Conservation (phyloP, 2,113 vertebrate genomes). For the Hiodon alosoides region DNA sequence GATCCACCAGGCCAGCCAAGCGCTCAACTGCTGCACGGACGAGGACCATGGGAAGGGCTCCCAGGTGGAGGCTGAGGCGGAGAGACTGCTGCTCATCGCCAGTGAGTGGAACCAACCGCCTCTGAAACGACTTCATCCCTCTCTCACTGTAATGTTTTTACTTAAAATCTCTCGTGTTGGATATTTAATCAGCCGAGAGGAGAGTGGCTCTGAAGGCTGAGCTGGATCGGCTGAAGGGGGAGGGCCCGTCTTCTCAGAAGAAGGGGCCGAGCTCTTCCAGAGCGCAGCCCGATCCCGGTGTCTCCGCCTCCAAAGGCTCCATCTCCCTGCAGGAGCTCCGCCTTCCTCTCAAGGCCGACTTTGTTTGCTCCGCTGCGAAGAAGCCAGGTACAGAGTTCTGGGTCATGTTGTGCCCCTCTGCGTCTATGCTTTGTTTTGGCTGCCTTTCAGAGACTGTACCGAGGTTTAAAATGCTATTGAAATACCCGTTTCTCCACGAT, state of each 20-base stretch:
- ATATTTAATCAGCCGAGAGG: conserved; percentile 69
- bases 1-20: conserved; percentile 94
- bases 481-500: no score
- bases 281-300: conserved; percentile 27
- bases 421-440: no score
- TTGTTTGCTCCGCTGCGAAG: conserved; percentile 79
- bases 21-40: conserved; percentile 92
- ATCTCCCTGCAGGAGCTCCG: conserved; percentile 82
- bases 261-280: conserved; percentile 41
- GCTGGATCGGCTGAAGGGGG: conserved; percentile 74
- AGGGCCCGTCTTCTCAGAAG: conserved; percentile 60
- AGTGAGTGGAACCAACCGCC: conserved; percentile 61
- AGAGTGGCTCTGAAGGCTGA: conserved; percentile 76
- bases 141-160: no score
- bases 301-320: conserved; percentile 75
- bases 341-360: conserved; percentile 91
- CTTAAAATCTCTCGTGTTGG: no score
- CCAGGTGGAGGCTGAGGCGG: conserved; percentile 89
- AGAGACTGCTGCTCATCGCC: conserved; percentile 85
- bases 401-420: no score
- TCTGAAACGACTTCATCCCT: no score
- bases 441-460: no score
- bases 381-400: conserved; percentile 69
- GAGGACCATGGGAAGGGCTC: conserved; percentile 94
- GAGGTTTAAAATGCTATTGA: no score